phyloP scores from a whole-genome alignment of 2,797 vertebrate species.

The Brachymystax lenok region DNA sequence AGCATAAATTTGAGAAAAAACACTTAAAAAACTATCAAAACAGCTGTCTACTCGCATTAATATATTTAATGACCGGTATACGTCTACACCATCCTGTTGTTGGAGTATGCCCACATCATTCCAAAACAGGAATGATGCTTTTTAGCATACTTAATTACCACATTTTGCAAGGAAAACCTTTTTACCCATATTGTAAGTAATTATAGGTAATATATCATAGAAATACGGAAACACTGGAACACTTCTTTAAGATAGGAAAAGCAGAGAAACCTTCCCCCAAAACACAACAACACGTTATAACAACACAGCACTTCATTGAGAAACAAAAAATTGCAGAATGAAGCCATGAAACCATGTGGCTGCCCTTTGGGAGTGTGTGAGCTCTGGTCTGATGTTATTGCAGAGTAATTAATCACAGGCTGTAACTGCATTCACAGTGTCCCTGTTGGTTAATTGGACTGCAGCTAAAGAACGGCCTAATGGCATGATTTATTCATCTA shows the following conservation, averaged over 20 bases:
- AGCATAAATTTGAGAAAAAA: no score
- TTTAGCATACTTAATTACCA: no score
- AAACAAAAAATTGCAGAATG: constrained; percentile 46
- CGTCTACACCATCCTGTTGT: no score
- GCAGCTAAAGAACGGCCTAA: constrained; percentile 62
- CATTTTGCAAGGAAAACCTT: no score
- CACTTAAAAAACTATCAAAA: no score
- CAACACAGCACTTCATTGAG: constrained; percentile 41
- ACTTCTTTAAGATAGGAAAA: constrained; percentile 21
- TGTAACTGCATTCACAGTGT: constrained; percentile 62
- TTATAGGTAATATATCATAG: no score
- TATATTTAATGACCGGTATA: no score
- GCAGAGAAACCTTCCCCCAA: constrained; percentile 14
- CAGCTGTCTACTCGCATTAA: no score
- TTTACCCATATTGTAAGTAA: no score
- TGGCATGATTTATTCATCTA: constrained; percentile 71
- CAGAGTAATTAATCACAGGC: constrained; percentile 71
- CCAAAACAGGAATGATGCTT: background rate
- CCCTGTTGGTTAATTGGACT: constrained; percentile 74
- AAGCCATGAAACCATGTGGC: constrained; percentile 29
- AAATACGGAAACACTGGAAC: no score
- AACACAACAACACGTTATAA: constrained; percentile 33
- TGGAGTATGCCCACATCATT: no score
- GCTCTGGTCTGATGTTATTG: constrained; percentile 55
- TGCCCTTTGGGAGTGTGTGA: constrained; percentile 54